Conservation (phyloP, 2,888 invertebrate genomes). For the Synergus japonicus region DNA sequence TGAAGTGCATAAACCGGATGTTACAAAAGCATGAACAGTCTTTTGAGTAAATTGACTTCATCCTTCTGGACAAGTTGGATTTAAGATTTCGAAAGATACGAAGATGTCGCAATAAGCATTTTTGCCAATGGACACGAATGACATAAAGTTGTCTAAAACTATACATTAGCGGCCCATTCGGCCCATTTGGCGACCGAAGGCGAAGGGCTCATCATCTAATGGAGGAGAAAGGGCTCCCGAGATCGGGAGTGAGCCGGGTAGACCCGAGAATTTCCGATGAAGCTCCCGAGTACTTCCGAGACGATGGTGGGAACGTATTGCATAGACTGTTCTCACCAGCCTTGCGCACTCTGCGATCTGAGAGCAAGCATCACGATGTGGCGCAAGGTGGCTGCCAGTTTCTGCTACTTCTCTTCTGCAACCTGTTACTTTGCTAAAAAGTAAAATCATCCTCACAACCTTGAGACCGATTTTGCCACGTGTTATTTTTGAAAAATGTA, state of each 20-base stretch:
- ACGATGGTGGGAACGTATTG: conserved; percentile 76
- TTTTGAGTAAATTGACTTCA: neutral
- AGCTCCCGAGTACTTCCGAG: conserved; percentile 72
- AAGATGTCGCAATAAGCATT: conserved; percentile 18
- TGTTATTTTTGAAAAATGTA: neutral
- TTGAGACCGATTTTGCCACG: neutral
- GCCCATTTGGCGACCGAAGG: conserved; percentile 43
- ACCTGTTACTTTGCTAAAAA: conserved; percentile 57
- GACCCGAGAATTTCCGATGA: conserved; percentile 68
- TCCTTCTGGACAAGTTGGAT: neutral
- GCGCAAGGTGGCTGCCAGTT: conserved; percentile 59
- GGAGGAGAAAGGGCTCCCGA: conserved; percentile 55
- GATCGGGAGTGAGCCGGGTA: conserved; percentile 63
- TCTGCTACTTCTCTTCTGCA: conserved; percentile 58
- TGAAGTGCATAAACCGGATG: conserved; percentile 6
- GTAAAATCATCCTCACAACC: conserved; percentile 51
- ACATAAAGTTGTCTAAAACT: neutral
- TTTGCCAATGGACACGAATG: neutral
- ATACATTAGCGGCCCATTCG: conserved; percentile 16
- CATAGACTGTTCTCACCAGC: conserved; percentile 76
- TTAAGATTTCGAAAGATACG: conserved; percentile 5
- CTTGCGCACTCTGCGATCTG: conserved; percentile 60
- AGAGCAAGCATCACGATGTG: conserved; percentile 60
- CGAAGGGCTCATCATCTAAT: conserved; percentile 28
- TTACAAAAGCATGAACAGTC: conserved; percentile 19